Base-by-base conservation (phyloP, 2,113 vertebrate genomes). In the Atrichornis clamosus region DNA sequence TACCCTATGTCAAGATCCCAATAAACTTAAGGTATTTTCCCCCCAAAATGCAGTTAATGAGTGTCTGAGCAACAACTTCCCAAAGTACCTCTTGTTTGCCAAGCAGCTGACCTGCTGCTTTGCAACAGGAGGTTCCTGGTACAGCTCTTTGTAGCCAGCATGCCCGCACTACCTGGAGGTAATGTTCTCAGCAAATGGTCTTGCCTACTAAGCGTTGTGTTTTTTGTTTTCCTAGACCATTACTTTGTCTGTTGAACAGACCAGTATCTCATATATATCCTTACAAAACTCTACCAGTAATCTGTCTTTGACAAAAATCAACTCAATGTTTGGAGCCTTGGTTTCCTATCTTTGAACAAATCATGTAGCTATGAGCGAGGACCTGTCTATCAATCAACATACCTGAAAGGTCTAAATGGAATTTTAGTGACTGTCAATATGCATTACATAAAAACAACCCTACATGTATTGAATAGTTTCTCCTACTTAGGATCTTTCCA, bases 251-350 rank as follows among this genome's bases (percentile, higher is more conserved):
- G 11, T 39, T 83, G 21, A 85, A 76, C 23, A 64, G 27, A 72
- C 7, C 30, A 63, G 35, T 21, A 65, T 47, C 69, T 60, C 49
- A 39, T 9, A 37, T 0, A 0, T 8, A 26, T 18, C n/a, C 24
- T 42, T 77, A 49, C 4, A 92, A 32, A 93, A 59, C 28, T 41
- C 12, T 16, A 60, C 9, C 21, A 86, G 67, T 30, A 56, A 73
- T 14, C 20, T 18, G 12, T 7, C 44, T 91, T 41, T 15, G 42
- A 81, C 24, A 89, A 90, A 81, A 89, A 79, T 14, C 44, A 76
- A 49, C 59, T 8, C n/a, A n/a, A n/a, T n/a, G 0, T 16, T 77
- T 77, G 0, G 0, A 89, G 44, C n/a, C 50, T 73, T 50, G 20
- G 26, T 42, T 72, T 90, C 22, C 52, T 46, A 18, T 9, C 53